Percentiles rank a stretch among this genome's conserved stretches.
phyloP scores from a whole-genome alignment of 2,888 invertebrate species.

The Drosophila greeni region DNA sequence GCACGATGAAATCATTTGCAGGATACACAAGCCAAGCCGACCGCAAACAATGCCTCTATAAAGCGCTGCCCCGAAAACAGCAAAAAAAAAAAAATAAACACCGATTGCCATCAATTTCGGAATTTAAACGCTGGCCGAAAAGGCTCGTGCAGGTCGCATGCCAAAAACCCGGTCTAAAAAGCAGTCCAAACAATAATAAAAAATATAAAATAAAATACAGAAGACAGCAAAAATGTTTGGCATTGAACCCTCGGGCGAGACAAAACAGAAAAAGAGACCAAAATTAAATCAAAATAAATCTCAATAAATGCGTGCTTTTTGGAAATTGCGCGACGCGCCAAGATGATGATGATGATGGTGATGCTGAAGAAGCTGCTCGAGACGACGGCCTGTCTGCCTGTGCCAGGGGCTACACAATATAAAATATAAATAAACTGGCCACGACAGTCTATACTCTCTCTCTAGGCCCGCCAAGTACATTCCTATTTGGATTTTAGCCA shows the following conservation, averaged over 20 bases:
- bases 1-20: slow-evolving; percentile 69
- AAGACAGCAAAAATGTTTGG: slow-evolving; percentile 63
- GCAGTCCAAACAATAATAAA: slow-evolving; percentile 13
- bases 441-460: slow-evolving; percentile 49
- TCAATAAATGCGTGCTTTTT: slow-evolving; percentile 66
- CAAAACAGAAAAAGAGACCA: slow-evolving; percentile 35
- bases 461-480: neutral
- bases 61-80: slow-evolving; percentile 56
- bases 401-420: slow-evolving; percentile 61
- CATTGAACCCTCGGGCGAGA: slow-evolving; percentile 70
- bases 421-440: slow-evolving; percentile 61
- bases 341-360: slow-evolving; percentile 3
- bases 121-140: slow-evolving; percentile 41
- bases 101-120: slow-evolving; percentile 67
- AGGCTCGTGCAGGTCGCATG: slow-evolving; percentile 76
- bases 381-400: slow-evolving; percentile 67
- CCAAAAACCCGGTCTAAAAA: slow-evolving; percentile 58
- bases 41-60: slow-evolving; percentile 41
- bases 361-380: slow-evolving; percentile 58
- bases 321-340: slow-evolving; percentile 37
- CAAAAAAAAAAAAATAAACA: slow-evolving; percentile 8
- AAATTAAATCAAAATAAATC: slow-evolving; percentile 64
- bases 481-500: neutral
- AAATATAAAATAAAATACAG: slow-evolving; percentile 41
- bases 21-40: slow-evolving; percentile 48